Base-by-base conservation (phyloP, 1,140 invertebrate species). In the Lethrus apterus region DNA sequence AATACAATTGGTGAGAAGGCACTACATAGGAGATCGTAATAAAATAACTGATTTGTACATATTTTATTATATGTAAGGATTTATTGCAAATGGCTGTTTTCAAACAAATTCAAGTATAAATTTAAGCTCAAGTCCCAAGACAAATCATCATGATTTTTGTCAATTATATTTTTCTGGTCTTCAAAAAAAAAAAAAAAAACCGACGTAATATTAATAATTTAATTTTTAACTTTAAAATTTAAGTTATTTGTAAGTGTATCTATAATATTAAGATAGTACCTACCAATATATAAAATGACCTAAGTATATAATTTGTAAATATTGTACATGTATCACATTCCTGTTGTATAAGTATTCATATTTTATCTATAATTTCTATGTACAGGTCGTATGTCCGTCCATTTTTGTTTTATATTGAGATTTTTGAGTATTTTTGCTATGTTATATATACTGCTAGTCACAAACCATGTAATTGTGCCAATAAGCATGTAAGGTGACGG, bases 1-100 rank as follows among this genome's bases (percentile, higher is more conserved):
- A 65, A 67, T 33, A 68, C 64, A 2, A 57, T 68, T 29, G 60
- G 63, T 10, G 13, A 34, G 14, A 40, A 18, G 40, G 18, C 18
- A 20, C 18, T 21, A 21, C 35, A 38, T 14, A 34, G 19, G n/a
- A 18, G 19, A 21, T 38, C 35, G 35, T 38, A 38, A 38, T 38
- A 38, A 19, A 21, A n/a, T 38, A n/a, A 38, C n/a, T 8, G 3
- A 23, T 38, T 7, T 38, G 35, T 38, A 38, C 19, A 38, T 38
- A 38, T n/a, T 38, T 21, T 18, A 21, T 38, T 17, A 38, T 20
- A 38, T 20, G 15, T 7, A 38, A 38, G 5, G 24, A n/a, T n/a
- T n/a, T 21, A 5, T 21, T 21, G n/a, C 35, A 21, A 19, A 38
- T 23, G 35, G 24, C 32, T 34, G 32, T 21, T 38, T n/a, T n/a